These are phyloP conservation scores for Macrotis lagotis DNA, from an alignment of 2,113 vertebrate genomes.

Conservation along the genomic window DNA sequence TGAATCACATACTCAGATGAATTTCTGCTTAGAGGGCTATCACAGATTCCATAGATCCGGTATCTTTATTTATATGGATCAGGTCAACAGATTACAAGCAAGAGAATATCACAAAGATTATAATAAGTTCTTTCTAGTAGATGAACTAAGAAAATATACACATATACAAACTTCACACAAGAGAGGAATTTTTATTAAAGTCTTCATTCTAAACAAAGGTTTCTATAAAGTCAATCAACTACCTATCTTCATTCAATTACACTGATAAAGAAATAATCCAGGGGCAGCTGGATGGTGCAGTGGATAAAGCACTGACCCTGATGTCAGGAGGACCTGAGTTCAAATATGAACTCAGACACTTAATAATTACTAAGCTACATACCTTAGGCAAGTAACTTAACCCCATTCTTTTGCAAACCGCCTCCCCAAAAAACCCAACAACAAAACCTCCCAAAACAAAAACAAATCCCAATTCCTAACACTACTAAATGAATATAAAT, in stretches of 20 bases:
- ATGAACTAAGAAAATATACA: neutral
- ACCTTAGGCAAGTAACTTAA: too few species aligned
- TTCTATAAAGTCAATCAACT: neutral
- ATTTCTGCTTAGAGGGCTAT: neutral
- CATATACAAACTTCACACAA: too few species aligned
- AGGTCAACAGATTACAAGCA: neutral
- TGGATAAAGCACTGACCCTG: too few species aligned
- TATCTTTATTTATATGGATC: neutral
- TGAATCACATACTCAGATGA: neutral
- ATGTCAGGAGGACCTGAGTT: too few species aligned
- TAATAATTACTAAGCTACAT: too few species aligned
- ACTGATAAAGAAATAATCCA: neutral
- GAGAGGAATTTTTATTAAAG: neutral
- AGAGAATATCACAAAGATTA: neutral
- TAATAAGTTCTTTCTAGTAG: neutral
- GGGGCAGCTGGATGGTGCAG: too few species aligned
- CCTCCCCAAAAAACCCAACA: too few species aligned
- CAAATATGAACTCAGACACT: too few species aligned
- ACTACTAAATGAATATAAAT: neutral
- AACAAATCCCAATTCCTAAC: neutral
- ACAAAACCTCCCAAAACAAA: too few species aligned
- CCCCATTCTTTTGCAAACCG: too few species aligned
- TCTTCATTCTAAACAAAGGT: neutral
- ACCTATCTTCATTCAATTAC: neutral
- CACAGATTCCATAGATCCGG: neutral